Evolutionary conservation across 2,888 invertebrate genomes (phyloP).

Genomic region (Sipunculus nudus): DNA sequence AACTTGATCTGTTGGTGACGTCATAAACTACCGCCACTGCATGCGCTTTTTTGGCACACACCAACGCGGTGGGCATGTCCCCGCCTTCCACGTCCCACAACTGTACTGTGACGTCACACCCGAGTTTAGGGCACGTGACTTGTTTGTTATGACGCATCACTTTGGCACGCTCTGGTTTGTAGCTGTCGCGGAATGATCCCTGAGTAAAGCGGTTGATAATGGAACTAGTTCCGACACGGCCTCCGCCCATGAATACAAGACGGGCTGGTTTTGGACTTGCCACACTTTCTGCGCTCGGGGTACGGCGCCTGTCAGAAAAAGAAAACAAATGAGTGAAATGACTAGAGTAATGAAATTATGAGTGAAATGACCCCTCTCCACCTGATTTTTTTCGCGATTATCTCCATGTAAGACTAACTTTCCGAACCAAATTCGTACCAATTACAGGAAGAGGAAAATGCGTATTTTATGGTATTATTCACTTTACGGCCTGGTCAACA

Average conservation of each 20-base stretch:
- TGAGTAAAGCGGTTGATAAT: conserved; percentile 15
- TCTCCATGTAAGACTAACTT: no score
- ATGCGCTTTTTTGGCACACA: conserved; percentile 27
- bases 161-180: conserved; percentile 22
- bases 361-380: no score
- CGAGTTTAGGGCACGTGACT: background rate
- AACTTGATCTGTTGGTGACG: conserved; percentile 28
- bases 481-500: no score
- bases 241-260: conserved; percentile 24
- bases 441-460: no score
- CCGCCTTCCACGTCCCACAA: conserved; percentile 29
- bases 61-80: conserved; percentile 10
- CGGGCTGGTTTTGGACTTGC: conserved; percentile 1
- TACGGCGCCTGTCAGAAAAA: no score
- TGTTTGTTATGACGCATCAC: conserved; percentile 27
- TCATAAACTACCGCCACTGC: conserved; percentile 31
- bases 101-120: conserved; percentile 23
- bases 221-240: conserved; percentile 24
- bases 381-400: no score
- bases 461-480: no score
- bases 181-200: conserved; percentile 16
- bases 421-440: no score
- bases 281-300: background rate
- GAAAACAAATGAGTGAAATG: no score
- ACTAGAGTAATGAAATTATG: no score